Base-by-base conservation (phyloP, 2,113 vertebrate species). In the Rhinichthys klamathensis region DNA sequence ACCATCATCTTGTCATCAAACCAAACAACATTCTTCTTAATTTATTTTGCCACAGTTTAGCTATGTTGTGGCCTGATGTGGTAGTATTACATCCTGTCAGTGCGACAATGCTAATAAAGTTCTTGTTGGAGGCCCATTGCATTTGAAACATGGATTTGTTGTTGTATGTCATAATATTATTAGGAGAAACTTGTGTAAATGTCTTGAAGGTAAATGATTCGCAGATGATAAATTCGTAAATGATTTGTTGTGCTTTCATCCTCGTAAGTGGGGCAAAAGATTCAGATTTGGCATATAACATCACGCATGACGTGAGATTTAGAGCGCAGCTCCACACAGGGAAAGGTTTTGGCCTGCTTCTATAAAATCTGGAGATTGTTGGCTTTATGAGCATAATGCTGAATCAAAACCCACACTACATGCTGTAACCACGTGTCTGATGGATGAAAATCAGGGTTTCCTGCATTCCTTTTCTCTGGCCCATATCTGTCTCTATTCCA, bases 41-140 rank as follows among this genome's bases (percentile, higher is more conserved):
- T 79, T 89, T 83, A 70, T 27, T 82, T 77, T 88, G 44, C 73
- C 67, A 84, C 13, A 30, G 11, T 51, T 51, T 58, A 49, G 88
- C 82, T 80, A 89, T 85, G 46, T 77, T 80, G 51, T 81, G 75
- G n/a, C 30, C 44, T 84, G 74, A 85, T 46, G 87, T 78, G 67
- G 27, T 65, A 21, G 73, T 38, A 35, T 63, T 54, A 67, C 25
- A 81, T 61, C 79, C 15, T 87, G 67, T 82, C 63, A 56, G 54
- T 44, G n/a, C 35, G 84, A 51, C 27, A 46, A 44, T 49, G n/a
- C 7, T 35, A 61, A 25, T 6, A 2, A 73, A 73, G 23, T 27
- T 74, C 12, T 27, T 49, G 23, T 49, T n/a, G 35, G 38, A 70
- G 32, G 18, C 27, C 49, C 25, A 35, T 6, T 79, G 32, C 18